These are phyloP conservation scores for Styela clava DNA, from an alignment of 23 tunicate genomes.

Conservation along the genomic window DNA sequence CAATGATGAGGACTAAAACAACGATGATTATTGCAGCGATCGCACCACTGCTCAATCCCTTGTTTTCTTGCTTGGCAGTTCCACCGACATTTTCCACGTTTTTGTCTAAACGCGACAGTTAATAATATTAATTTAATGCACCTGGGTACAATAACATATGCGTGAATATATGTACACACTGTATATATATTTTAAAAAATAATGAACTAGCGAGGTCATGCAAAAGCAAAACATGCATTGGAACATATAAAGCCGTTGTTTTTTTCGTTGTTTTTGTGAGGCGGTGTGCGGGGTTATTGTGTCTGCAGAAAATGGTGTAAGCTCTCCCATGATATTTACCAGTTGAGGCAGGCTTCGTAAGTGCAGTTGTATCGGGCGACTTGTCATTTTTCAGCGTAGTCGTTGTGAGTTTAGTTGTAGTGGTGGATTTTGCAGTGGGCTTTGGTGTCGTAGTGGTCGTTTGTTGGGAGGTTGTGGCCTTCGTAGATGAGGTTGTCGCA, in stretches of 20 bases:
- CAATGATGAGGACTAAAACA: conserved; percentile 46
- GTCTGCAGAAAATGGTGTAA: no score
- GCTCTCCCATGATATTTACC: not conserved
- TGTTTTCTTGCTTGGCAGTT: not conserved
- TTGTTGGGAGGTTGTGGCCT: no score
- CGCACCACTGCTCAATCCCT: conserved; percentile 31
- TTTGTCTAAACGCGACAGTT: no score
- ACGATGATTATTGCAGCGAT: conserved; percentile 41
- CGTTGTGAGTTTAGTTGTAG: not conserved
- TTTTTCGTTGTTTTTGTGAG: no score
- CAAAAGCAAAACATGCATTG: not conserved
- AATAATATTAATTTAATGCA: no score
- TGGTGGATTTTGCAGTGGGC: not conserved
- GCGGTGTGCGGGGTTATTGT: no score
- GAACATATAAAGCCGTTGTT: no score
- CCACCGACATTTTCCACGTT: not conserved
- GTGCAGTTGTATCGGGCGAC: not conserved
- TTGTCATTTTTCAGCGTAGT: not conserved
- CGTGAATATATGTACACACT: not conserved
- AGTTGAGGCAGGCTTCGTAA: not conserved
- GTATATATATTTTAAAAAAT: no score
- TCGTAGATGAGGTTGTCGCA: conserved; percentile 6
- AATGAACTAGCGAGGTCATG: not conserved
- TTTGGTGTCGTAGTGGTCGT: not conserved
- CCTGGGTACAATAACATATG: no score